Base-by-base conservation (phyloP, 2,113 vertebrate genomes). In the Melanotaenia duboulayi region DNA sequence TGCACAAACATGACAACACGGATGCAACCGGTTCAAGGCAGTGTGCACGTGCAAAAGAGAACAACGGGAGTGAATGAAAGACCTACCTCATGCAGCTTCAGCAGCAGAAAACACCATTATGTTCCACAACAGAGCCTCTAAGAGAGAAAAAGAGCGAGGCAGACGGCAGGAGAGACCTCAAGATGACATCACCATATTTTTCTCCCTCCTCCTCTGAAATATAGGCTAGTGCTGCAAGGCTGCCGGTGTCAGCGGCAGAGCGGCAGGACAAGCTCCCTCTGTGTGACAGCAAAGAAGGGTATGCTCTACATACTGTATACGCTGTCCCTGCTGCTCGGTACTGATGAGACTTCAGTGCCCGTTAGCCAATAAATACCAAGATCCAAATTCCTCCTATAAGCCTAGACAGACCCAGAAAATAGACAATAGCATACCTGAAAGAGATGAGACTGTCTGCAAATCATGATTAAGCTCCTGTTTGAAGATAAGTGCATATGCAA, bases 131-230 rank as follows among this genome's bases (percentile, higher is more conserved):
- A 83, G 83, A 62, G 86, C 51, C 78, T 80, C 74, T 17, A 56
- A 65, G 57, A 74, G 66, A 83, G 13, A 12, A 50, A 14, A 22
- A 48, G 20, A 39, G 28, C 3, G 17, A 35, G 73, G 55, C 40
- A 74, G 50, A 17, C 37, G 6, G 44, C 25, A 51, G 2, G 52
- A 73, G 71, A 80, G 75, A 89, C 61, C 56, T 59, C 13, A 62
- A 82, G 78, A 86, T 92, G 90, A 91, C 90, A 91, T 91, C 89
- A 90, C 86, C 69, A 72, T 80, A 73, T 84, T 74, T 76, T 39
- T 64, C 50, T 66, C 71, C 83, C 65, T 80, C 77, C 80, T 73
- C 72, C 76, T 61, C 61, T 80, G 65, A 85, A 70, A 89, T 84
- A 76, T 68, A 79, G 79, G 76, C 84, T 66, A 57, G 24, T 16